Conservation (phyloP, 2,888 invertebrate species). For the Drosophila barbarae region DNA sequence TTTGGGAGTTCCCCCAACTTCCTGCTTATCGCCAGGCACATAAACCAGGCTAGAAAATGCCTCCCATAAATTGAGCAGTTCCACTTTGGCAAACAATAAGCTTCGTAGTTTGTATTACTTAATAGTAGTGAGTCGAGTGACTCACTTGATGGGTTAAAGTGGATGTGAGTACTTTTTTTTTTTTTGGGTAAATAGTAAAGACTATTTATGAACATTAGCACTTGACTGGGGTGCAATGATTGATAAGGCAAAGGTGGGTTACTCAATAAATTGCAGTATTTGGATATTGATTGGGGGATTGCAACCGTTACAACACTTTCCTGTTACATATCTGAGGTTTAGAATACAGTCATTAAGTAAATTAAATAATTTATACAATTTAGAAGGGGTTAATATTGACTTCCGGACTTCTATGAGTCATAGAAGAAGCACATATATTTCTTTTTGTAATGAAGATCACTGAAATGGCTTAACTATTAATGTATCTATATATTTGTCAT, state of each 20-base stretch:
- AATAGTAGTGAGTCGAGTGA: conserved; percentile 17
- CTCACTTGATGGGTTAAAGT: conserved; percentile 13
- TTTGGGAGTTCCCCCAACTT: conserved; percentile 17
- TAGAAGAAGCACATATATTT: neutral
- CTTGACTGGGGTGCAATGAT: conserved; percentile 11
- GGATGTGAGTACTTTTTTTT: neutral
- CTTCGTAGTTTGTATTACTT: conserved; percentile 22
- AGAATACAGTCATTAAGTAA: neutral
- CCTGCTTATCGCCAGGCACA: conserved; percentile 35
- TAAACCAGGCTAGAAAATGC: conserved; percentile 20
- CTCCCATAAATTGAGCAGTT: conserved; percentile 30
- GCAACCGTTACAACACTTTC: neutral
- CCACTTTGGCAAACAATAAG: conserved; percentile 28
- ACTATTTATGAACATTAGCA: conserved; percentile 2
- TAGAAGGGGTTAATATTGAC: neutral
- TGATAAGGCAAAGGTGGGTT: conserved; percentile 6
- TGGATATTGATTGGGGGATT: neutral
- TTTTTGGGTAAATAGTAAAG: neutral
- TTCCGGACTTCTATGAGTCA: neutral
- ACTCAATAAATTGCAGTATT: neutral
- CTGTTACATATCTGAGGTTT: no score
- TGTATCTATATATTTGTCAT: neutral
- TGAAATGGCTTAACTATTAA: neutral
- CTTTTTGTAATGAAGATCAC: neutral
- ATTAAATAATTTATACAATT: neutral